Evolutionary conservation across 2,888 invertebrate species (phyloP).

Genomic region (Leptura quadrifasciata): DNA sequence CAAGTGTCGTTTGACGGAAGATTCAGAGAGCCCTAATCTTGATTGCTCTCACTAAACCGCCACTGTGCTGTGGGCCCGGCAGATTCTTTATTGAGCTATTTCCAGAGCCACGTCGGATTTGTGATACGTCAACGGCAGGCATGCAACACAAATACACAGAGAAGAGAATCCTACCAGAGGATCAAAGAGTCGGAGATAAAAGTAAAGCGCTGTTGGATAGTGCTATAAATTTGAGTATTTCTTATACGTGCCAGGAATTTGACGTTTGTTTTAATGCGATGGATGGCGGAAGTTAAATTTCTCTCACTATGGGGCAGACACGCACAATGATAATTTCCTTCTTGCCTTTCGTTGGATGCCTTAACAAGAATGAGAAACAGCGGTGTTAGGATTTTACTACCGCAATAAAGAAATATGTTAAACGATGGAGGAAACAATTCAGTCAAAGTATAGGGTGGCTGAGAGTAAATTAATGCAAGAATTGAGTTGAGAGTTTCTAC

Average conservation of each 20-base stretch:
- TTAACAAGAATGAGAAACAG: background rate
- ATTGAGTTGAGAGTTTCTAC: no score
- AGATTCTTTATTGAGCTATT: conserved; percentile 12
- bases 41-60: background rate
- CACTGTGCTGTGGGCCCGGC: background rate
- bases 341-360: conserved; percentile 2
- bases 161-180: conserved; percentile 23
- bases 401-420: background rate
- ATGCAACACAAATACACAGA: conserved; percentile 8
- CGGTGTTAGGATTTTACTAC: background rate
- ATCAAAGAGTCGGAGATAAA: conserved; percentile 53
- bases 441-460: background rate
- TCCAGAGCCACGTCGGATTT: conserved; percentile 14
- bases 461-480: background rate
- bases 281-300: conserved; percentile 8
- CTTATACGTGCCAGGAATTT: conserved; percentile 41
- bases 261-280: conserved; percentile 17
- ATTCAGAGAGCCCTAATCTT: background rate
- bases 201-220: conserved; percentile 47
- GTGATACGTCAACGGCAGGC: conserved; percentile 23
- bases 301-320: background rate
- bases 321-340: conserved; percentile 21
- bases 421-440: background rate
- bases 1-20: background rate
- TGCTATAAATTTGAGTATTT: conserved; percentile 45